These are phyloP conservation scores for Muricea muricata DNA, from an alignment of 92 coral and sea anemone genomes.

Conservation along the genomic window DNA sequence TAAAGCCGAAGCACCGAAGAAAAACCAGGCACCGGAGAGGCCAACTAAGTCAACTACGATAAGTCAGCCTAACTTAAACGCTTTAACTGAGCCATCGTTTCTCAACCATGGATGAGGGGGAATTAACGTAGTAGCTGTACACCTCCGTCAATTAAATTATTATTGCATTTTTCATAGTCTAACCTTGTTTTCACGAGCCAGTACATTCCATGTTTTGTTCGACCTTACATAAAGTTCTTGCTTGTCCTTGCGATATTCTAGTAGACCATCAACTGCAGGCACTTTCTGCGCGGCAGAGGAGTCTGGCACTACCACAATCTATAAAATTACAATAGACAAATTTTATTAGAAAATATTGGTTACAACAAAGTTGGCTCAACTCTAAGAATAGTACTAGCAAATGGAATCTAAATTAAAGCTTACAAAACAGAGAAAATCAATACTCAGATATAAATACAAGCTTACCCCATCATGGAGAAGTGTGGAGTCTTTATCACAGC, in stretches of 20 bases:
- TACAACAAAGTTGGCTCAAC: too few species aligned
- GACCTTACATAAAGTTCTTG: slow-evolving; percentile 13
- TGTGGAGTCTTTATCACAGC: not conserved
- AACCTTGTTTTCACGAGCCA: not conserved
- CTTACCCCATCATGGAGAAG: not conserved
- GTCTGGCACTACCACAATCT: slow-evolving; percentile 14
- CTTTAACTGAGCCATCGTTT: too few species aligned
- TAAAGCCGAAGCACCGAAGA: too few species aligned
- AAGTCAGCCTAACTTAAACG: too few species aligned
- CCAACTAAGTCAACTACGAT: too few species aligned
- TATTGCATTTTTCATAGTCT: too few species aligned
- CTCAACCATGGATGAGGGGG: not conserved
- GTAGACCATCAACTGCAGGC: not conserved
- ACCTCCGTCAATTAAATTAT: too few species aligned
- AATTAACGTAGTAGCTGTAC: too few species aligned
- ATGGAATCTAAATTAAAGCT: too few species aligned
- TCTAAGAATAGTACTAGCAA: too few species aligned
- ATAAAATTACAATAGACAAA: not conserved
- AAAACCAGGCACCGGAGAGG: too few species aligned
- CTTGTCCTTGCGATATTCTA: not conserved
- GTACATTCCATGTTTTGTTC: slow-evolving; percentile 10
- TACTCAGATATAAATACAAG: not conserved
- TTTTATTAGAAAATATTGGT: not conserved
- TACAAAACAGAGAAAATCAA: not conserved
- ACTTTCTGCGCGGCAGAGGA: not conserved